These are phyloP conservation scores for Gallirallus australis DNA, from an alignment of 2,797 vertebrate genomes.

Conservation along the genomic window DNA sequence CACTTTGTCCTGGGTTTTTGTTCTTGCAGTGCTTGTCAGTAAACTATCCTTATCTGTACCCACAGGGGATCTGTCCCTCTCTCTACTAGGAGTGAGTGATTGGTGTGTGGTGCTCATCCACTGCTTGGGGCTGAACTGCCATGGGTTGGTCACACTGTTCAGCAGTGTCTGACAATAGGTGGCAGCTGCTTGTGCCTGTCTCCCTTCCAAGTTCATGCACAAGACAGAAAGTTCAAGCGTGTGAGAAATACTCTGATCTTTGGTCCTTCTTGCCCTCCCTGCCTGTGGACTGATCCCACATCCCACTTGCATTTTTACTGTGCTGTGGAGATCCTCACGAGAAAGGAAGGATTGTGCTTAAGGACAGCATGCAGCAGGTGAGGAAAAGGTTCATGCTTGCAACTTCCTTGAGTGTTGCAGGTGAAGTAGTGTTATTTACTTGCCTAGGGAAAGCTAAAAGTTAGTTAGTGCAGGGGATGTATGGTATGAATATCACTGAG, in stretches of 20 bases:
- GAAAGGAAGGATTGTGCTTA: too few relatives aligned
- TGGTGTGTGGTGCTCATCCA: too few relatives aligned
- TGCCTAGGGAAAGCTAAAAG: not conserved
- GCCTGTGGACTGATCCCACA: not conserved
- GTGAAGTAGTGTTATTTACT: not conserved
- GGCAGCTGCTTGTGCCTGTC: not conserved
- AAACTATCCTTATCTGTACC: too few relatives aligned
- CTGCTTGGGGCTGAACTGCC: too few relatives aligned
- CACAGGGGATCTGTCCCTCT: too few relatives aligned
- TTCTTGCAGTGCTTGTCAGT: too few relatives aligned
- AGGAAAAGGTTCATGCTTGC: not conserved
- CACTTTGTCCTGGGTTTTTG: too few relatives aligned
- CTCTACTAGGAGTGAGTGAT: too few relatives aligned
- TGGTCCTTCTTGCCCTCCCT: not conserved
- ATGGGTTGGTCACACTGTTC: not conserved
- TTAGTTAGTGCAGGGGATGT: not conserved
- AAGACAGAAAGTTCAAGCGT: not conserved
- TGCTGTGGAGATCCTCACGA: too few relatives aligned
- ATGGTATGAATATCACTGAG: not conserved
- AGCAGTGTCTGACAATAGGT: not conserved
- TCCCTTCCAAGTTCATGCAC: not conserved
- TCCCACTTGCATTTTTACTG: not conserved
- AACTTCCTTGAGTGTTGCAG: not conserved
- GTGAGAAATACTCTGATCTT: not conserved
- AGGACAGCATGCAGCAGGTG: not conserved